Base-by-base conservation (phyloP, 2,888 invertebrate genomes). In the Drosophila ezoana region DNA sequence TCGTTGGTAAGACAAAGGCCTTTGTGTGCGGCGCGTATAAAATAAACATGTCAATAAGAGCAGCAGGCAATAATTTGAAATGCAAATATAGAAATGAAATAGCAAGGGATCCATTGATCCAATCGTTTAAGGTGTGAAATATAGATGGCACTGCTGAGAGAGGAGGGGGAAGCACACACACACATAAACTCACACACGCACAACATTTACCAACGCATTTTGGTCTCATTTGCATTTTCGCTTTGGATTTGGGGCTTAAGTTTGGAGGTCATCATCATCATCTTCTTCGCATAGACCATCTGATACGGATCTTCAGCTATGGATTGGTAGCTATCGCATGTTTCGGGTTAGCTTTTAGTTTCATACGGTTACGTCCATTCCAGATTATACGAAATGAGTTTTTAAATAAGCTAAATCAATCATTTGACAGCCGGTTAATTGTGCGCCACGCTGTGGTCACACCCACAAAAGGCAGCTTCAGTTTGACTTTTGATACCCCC, bases 41-140 rank as follows among this genome's bases (percentile, higher is more conserved):
- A 88, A 84, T 88, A 83, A 80, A 84, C 70, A 87, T 89, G 89
- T 87, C 89, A 84, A 89, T 89, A 83, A 75, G 78, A 76, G 70
- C 59, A 62, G 67, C 56, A 61, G 53, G 64, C 63, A 89, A 80
- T 89, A 89, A 85, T 89, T 85, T 84, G 67, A 87, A 81, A 87
- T 87, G 87, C 85, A 87, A 85, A 89, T 89, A 83, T 62, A 32
- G 66, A 59, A 64, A 45, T 35, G 57, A 47, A 61, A 68, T 62
- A 53, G 76, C 72, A 65, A 68, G 61, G 66, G 53, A 81, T 81
- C 52, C 77, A 83, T 68, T 53, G 77, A 73, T 65, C 56, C 69
- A 38, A 57, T 58, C 74, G 76, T 87, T 89, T 89, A 79, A 89
- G 87, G 85, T 85, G 89, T 85, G 89, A 85, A 89, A 79, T 85